Evolutionary conservation across 2,888 invertebrate species (phyloP).

Genomic region (Dione juno): DNA sequence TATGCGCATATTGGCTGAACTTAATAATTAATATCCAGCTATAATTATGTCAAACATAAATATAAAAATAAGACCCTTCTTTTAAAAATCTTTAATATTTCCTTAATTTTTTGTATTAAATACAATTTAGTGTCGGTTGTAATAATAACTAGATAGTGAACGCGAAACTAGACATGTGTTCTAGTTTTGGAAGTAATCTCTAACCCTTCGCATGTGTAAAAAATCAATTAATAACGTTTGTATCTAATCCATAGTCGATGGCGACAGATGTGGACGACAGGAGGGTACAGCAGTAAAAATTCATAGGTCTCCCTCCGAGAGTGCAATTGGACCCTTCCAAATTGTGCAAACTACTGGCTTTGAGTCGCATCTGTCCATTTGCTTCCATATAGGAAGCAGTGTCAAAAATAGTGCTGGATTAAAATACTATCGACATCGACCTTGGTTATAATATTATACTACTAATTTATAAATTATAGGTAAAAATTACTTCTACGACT

Average conservation of each 20-base stretch:
- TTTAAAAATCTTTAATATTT: no score
- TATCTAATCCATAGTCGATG: conserved; percentile 72
- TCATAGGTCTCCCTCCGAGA: conserved; percentile 70
- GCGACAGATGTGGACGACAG: conserved; percentile 80
- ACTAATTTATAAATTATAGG: neutral
- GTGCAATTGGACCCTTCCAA: conserved; percentile 63
- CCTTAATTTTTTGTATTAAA: no score
- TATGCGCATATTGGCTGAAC: conserved; percentile 23
- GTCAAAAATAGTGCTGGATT: conserved; percentile 43
- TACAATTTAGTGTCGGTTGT: no score
- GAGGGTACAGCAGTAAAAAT: conserved; percentile 71
- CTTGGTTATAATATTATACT: neutral
- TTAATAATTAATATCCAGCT: conserved; percentile 3
- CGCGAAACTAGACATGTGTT: conserved; percentile 56
- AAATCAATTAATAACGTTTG: conserved; percentile 79
- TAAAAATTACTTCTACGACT: neutral
- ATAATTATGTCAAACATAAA: neutral
- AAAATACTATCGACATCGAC: conserved; percentile 27
- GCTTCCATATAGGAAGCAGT: conserved; percentile 42
- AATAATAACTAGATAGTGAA: neutral
- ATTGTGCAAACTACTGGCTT: conserved; percentile 77
- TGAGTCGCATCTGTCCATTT: conserved; percentile 80
- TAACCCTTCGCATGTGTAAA: conserved; percentile 64
- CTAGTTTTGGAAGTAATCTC: conserved; percentile 59
- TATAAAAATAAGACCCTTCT: neutral